phyloP scores from a whole-genome alignment of 2,888 invertebrate species.

The Coelogynopora nodosa region DNA sequence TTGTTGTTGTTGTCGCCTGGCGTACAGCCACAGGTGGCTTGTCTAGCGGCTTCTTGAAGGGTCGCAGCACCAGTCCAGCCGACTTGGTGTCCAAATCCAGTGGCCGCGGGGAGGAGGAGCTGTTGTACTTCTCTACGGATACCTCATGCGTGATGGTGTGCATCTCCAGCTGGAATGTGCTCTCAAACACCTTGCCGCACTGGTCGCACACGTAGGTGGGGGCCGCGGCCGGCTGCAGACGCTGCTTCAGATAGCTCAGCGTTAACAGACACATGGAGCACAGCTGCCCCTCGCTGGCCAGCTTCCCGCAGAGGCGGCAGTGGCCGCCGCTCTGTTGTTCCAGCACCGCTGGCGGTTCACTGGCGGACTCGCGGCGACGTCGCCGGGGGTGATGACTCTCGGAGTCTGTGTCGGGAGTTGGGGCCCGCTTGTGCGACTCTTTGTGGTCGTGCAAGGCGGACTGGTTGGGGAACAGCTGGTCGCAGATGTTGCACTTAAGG shows the following conservation, averaged over 20 bases:
- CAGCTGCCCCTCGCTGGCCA: neutral
- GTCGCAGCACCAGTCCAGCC: neutral
- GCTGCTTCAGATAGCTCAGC: neutral
- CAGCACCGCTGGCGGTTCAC: neutral
- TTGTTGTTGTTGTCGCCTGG: neutral
- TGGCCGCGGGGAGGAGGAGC: neutral
- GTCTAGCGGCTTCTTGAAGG: neutral
- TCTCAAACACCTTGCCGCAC: neutral
- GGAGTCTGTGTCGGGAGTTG: neutral
- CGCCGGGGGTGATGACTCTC: no score
- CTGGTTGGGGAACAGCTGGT: neutral
- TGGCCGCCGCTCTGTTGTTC: neutral
- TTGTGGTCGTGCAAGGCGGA: neutral
- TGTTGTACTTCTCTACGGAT: neutral
- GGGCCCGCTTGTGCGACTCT: neutral
- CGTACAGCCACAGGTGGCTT: neutral
- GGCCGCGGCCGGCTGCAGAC: neutral
- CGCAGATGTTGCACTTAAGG: constrained; percentile 26
- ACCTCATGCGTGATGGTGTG: neutral
- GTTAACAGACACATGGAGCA: neutral
- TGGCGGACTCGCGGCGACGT: no score
- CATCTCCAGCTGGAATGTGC: constrained; percentile 2
- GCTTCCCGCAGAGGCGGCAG: neutral
- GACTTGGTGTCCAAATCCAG: neutral
- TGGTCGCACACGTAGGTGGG: neutral